Conservation (phyloP, 92 coral and sea anemone genomes). For the Meandrina meandrites region DNA sequence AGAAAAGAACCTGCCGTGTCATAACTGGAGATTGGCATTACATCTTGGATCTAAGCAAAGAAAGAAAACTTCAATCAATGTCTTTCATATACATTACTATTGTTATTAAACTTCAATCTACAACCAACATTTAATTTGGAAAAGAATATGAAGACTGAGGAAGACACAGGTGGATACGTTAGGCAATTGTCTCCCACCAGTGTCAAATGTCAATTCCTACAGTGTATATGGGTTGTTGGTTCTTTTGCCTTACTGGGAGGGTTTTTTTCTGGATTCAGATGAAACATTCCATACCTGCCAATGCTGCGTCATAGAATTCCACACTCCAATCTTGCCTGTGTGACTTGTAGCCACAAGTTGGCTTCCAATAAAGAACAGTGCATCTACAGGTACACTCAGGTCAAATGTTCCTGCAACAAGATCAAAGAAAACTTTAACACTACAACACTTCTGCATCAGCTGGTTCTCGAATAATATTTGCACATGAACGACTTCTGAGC, state of each 20-base stretch:
- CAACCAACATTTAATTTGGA: too few species aligned
- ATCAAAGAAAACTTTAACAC: neutral
- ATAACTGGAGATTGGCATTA: conserved; percentile 95
- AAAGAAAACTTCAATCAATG: neutral
- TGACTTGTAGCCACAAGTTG: conserved; percentile 96
- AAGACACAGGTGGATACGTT: too few species aligned
- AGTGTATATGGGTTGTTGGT: neutral
- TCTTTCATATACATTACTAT: neutral
- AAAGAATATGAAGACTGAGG: too few species aligned
- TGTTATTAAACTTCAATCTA: too few species aligned
- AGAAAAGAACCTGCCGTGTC: conserved; percentile 97
- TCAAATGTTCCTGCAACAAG: conserved; percentile 82
- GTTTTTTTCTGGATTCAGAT: neutral
- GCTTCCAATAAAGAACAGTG: conserved; percentile 92
- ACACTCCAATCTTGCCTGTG: conserved; percentile 98
- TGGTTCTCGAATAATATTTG: neutral
- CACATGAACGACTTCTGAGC: neutral
- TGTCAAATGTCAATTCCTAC: too few species aligned
- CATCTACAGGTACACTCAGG: conserved; percentile 89
- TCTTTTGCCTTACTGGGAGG: neutral
- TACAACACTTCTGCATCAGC: too few species aligned
- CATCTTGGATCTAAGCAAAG: conserved; percentile 88
- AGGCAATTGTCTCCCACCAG: too few species aligned
- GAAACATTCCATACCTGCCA: conserved; percentile 79
- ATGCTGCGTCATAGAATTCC: conserved; percentile 98